These are phyloP conservation scores for Zapornia atra DNA, from an alignment of 2,113 vertebrate species.

Conservation along the genomic window DNA sequence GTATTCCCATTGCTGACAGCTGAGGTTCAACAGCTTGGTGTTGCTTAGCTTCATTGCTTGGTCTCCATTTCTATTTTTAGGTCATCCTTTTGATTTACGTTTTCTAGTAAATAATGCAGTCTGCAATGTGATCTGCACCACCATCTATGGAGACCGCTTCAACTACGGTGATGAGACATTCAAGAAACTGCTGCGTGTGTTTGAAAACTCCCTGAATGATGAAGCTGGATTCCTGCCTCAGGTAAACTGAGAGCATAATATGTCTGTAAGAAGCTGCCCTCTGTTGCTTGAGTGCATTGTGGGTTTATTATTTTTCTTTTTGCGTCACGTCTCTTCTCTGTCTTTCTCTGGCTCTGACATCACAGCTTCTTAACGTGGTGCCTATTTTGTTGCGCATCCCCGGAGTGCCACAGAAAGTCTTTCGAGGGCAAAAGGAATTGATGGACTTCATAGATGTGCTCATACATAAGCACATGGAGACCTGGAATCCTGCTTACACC, in stretches of 20 bases:
- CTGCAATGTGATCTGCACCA: conserved; percentile 67
- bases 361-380: conserved; percentile 47
- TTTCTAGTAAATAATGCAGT: conserved; percentile 38
- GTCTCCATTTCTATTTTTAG: conserved; percentile 33
- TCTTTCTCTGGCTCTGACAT: neutral
- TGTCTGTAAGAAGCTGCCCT: neutral
- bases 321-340: neutral
- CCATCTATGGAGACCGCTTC: conserved; percentile 60
- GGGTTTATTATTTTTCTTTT: neutral
- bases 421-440: neutral
- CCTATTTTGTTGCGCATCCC: conserved; percentile 65
- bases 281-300: neutral
- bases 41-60: neutral
- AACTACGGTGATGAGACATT: conserved; percentile 59
- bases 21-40: neutral
- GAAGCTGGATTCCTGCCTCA: neutral
- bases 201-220: neutral
- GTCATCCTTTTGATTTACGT: conserved; percentile 43
- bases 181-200: neutral
- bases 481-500: neutral
- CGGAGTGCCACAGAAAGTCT: conserved; percentile 4
- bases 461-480: conserved; percentile 26
- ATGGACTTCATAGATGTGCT: neutral
- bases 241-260: conserved; percentile 7
- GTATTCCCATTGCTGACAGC: neutral